A percentile compares a stretch with the other conserved stretches of the same genome.
Conservation (phyloP, 2,797 vertebrate species). For the Scolopax bukidnonensis region DNA sequence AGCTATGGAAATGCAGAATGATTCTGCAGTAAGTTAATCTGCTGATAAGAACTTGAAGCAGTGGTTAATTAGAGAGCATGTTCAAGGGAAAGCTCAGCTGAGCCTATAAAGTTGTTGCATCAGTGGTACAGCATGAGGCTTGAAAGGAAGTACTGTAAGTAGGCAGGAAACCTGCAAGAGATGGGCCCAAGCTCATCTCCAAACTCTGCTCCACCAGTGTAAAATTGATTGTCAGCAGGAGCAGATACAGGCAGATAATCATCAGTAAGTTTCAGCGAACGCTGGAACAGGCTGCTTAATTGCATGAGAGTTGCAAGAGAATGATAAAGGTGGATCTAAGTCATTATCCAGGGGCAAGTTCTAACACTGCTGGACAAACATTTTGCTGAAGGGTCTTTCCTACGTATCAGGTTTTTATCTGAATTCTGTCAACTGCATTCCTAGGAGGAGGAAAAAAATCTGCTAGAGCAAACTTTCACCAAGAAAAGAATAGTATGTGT, state of each 20-base stretch:
- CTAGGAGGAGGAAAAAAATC: conserved; percentile 15
- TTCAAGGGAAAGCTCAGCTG: conserved; percentile 32
- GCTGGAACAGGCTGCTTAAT: not conserved
- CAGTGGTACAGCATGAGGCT: not conserved
- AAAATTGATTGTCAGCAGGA: not conserved
- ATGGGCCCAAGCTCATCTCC: not conserved
- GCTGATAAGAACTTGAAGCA: conserved; percentile 53
- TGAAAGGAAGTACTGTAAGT: not conserved
- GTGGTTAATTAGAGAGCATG: conserved; percentile 52
- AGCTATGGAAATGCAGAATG: conserved; percentile 27
- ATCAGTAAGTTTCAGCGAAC: not conserved
- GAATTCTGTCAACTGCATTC: conserved; percentile 28
- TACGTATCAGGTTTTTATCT: conserved; percentile 41
- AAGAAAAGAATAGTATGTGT: not conserved
- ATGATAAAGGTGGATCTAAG: conserved; percentile 2
- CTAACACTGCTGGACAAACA: conserved; percentile 54
- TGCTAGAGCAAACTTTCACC: not conserved
- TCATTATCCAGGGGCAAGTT: conserved; percentile 57
- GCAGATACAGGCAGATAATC: not conserved
- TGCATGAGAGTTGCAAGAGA: not conserved
- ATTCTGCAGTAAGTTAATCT: conserved; percentile 41
- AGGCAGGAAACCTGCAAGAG: not conserved
- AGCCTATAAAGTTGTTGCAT: not conserved
- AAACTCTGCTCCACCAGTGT: not conserved
- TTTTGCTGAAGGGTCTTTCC: conserved; percentile 65